phyloP scores from a whole-genome alignment of 2,113 vertebrate species.

The Rhea americana region DNA sequence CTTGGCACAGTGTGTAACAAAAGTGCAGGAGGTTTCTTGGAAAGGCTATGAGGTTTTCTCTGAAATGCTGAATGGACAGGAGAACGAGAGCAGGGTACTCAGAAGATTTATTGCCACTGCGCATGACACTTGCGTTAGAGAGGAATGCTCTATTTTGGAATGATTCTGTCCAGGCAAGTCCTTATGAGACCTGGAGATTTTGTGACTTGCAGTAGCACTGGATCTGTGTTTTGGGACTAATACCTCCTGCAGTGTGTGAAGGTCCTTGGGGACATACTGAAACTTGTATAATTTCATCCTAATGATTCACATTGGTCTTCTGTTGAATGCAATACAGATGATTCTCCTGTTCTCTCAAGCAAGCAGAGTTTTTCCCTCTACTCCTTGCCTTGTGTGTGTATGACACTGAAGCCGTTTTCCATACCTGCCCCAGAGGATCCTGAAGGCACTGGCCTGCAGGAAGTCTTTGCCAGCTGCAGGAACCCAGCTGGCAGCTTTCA shows the following conservation, averaged over 20 bases:
- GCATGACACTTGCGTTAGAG: not conserved
- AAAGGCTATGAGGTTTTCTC: constrained; percentile 45
- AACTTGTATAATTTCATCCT: not conserved
- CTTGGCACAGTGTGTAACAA: not conserved
- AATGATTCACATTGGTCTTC: not conserved
- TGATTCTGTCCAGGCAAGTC: not conserved
- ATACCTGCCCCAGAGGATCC: not conserved
- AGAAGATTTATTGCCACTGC: not conserved
- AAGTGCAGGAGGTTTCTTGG: not conserved
- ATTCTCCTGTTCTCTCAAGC: not conserved
- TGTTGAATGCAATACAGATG: not conserved
- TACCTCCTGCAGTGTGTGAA: not conserved
- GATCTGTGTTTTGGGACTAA: not conserved
- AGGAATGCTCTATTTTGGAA: constrained; percentile 15
- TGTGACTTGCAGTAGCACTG: not conserved
- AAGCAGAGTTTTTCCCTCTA: not conserved
- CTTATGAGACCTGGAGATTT: not conserved
- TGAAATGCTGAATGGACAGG: constrained; percentile 16
- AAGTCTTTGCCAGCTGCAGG: not conserved
- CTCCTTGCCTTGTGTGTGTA: not conserved
- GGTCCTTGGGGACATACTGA: not conserved
- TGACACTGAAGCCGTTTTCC: not conserved
- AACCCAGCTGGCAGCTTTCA: not conserved
- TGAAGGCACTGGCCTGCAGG: not conserved
- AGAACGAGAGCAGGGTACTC: not conserved